Evolutionary conservation across 2,888 invertebrate species (phyloP).

Genomic region (Ctena decussata): DNA sequence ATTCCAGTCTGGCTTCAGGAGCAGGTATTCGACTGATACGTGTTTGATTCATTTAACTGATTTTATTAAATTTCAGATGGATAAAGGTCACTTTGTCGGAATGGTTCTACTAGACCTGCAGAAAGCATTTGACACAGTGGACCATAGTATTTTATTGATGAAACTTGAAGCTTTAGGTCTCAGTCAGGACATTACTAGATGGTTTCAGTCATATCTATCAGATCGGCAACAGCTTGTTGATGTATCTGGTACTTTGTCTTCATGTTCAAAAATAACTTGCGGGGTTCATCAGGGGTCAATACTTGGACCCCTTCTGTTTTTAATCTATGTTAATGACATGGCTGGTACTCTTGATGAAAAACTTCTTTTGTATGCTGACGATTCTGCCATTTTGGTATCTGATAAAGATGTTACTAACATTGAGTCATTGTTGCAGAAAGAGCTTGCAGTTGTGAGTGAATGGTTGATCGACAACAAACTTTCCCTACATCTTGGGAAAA

Average conservation of each 20-base stretch:
- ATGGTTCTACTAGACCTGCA: background rate
- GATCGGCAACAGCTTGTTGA: background rate
- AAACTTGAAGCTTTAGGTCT: background rate
- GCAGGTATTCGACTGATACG: background rate
- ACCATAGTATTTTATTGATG: background rate
- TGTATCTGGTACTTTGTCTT: background rate
- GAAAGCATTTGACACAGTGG: background rate
- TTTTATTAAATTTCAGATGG: background rate
- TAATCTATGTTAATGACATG: background rate
- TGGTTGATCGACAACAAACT: background rate
- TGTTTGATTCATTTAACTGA: background rate
- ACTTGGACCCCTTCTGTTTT: too few relatives aligned
- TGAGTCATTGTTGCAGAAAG: background rate
- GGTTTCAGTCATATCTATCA: background rate
- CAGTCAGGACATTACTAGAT: background rate
- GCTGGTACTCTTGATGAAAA: background rate
- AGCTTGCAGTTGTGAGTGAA: background rate
- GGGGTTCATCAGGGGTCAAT: background rate
- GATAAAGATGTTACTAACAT: background rate
- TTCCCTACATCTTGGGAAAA: background rate
- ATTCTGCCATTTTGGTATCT: background rate
- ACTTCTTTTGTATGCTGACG: background rate
- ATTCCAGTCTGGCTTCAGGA: background rate
- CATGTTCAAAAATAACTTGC: background rate
- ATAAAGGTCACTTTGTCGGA: background rate